Percentiles rank a stretch among this genome's conserved stretches.
These are phyloP conservation scores for Hoplias malabaricus DNA, from an alignment of 2,113 vertebrate genomes.

Conservation along the genomic window DNA sequence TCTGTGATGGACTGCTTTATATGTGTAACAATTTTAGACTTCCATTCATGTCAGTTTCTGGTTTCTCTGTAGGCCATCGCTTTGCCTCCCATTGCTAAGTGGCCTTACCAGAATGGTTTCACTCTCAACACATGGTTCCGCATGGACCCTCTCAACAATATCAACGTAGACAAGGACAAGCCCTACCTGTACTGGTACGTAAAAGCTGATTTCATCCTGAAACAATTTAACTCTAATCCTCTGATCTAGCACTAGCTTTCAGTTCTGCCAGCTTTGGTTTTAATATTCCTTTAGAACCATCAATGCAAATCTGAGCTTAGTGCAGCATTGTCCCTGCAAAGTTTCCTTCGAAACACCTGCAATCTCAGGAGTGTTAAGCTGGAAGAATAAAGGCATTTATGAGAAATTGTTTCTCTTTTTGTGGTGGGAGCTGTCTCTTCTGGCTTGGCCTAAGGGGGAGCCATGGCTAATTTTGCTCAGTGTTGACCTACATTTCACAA, in stretches of 20 bases:
- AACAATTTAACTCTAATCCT: too few relatives aligned
- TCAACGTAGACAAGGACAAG: conserved; percentile 99
- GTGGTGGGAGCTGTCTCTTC: conserved; percentile 21
- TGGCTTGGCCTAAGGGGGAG: conserved; percentile 22
- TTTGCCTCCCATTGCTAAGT: conserved; percentile 98
- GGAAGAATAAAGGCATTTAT: not conserved
- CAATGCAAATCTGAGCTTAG: not conserved
- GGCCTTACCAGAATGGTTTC: conserved; percentile 99
- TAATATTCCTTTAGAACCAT: conserved; percentile 15
- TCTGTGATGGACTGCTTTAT: too few relatives aligned
- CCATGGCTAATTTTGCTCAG: conserved; percentile 19
- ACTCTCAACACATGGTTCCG: conserved; percentile 99
- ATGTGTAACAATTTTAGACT: not conserved
- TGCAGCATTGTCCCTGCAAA: not conserved
- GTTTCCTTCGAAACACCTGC: not conserved
- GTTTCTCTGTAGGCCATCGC: conserved; percentile 85
- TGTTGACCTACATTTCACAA: conserved; percentile 21
- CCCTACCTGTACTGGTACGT: conserved; percentile 99
- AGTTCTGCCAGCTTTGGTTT: not conserved
- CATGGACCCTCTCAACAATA: conserved; percentile 98
- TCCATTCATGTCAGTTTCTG: not conserved
- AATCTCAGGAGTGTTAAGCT: conserved; percentile 1
- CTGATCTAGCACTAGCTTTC: not conserved
- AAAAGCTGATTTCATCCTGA: too few relatives aligned
- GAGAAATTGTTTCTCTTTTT: conserved; percentile 22